These are phyloP conservation scores for Gorsachius magnificus DNA, from an alignment of 2,797 vertebrate genomes.

Conservation along the genomic window DNA sequence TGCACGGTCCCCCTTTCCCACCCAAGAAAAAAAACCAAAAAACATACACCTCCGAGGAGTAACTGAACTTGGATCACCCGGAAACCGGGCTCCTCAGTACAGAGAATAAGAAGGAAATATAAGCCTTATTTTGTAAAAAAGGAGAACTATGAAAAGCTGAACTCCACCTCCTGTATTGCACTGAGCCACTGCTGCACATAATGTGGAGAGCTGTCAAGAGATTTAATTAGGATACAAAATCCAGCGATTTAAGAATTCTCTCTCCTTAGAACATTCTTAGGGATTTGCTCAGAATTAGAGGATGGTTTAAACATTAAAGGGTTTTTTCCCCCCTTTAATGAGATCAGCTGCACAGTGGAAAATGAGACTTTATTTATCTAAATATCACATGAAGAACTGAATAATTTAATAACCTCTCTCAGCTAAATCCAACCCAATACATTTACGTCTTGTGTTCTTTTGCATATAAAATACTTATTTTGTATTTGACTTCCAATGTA, in stretches of 20 bases:
- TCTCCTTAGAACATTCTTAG: constrained; percentile 50
- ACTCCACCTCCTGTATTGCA: neutral
- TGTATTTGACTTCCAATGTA: constrained; percentile 12
- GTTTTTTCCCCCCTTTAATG: neutral
- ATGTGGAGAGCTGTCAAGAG: neutral
- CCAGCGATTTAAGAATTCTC: constrained; percentile 53
- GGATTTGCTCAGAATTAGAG: constrained; percentile 59
- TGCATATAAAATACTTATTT: constrained; percentile 25
- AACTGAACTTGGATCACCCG: neutral
- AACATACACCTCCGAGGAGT: neutral
- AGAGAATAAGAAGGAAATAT: neutral
- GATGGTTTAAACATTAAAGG: constrained; percentile 54
- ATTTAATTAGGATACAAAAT: constrained; percentile 66
- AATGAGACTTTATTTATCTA: constrained; percentile 69
- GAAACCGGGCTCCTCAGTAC: neutral
- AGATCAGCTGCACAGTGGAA: constrained; percentile 55
- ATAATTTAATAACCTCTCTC: constrained; percentile 60
- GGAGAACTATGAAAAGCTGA: neutral
- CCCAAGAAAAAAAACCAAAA: neutral
- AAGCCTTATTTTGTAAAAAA: neutral
- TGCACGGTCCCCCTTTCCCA: neutral
- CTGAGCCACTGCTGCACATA: neutral
- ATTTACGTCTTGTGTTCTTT: neutral
- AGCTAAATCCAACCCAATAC: constrained; percentile 29
- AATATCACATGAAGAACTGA: constrained; percentile 65